These are phyloP conservation scores for Cylloceria caligata DNA, from an alignment of 2,888 invertebrate species.

Conservation along the genomic window DNA sequence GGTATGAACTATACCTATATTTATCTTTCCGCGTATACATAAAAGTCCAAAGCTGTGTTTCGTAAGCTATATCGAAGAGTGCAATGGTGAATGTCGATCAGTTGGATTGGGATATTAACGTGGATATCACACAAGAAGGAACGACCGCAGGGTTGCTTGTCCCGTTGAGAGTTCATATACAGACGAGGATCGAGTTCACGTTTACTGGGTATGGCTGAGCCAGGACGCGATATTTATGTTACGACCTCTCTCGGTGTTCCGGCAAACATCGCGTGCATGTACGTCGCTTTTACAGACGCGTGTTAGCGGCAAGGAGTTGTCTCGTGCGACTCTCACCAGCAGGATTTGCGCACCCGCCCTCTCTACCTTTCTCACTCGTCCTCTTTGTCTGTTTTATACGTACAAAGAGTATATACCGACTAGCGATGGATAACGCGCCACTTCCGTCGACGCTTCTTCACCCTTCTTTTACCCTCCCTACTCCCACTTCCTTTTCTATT, in stretches of 20 bases:
- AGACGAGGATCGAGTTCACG: constrained; percentile 48
- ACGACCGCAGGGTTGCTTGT: constrained; percentile 10
- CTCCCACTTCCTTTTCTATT: neutral
- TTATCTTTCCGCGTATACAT: no score
- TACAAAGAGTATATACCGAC: constrained; percentile 28
- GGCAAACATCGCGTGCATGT: constrained; percentile 63
- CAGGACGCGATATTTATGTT: constrained; percentile 68
- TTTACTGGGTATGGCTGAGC: constrained; percentile 38
- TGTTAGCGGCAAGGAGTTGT: neutral
- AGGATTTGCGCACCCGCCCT: constrained; percentile 40
- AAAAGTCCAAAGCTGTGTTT: no score
- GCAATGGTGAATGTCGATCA: constrained; percentile 20
- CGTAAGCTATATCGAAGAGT: neutral
- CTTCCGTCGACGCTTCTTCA: constrained; percentile 38
- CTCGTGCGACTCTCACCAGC: constrained; percentile 13
- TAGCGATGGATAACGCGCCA: constrained; percentile 51
- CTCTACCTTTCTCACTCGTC: constrained; percentile 29
- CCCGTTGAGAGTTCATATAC: constrained; percentile 32
- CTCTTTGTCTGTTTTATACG: constrained; percentile 41
- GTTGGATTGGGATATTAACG: constrained; percentile 34
- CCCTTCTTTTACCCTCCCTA: constrained; percentile 7
- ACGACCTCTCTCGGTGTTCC: constrained; percentile 63
- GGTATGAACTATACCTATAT: no score
- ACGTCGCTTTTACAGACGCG: constrained; percentile 24
- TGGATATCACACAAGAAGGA: constrained; percentile 29